A percentile compares a stretch with the other conserved stretches of the same genome.
phyloP scores from a whole-genome alignment of 2,797 vertebrate genomes.

The Gallinago stenura region DNA sequence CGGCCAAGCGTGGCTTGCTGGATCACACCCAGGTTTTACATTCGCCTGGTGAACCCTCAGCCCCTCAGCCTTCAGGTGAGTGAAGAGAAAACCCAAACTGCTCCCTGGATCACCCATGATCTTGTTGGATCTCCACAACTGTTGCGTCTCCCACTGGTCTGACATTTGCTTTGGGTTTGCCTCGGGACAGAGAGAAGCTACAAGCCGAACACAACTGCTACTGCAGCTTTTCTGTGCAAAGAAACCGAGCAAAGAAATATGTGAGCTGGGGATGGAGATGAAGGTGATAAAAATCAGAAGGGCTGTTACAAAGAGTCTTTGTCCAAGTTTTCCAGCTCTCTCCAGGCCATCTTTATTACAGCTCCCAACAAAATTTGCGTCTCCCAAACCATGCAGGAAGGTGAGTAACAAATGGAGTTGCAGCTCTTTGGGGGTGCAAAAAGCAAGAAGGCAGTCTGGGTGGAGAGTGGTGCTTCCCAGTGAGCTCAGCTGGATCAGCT shows the following conservation, averaged over 20 bases:
- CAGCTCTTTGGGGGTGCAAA: background rate
- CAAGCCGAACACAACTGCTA: background rate
- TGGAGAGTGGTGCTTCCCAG: background rate
- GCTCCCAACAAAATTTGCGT: background rate
- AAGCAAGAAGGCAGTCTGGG: background rate
- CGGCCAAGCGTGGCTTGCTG: rapidly evolving
- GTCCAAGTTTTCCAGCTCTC: background rate
- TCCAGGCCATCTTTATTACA: background rate
- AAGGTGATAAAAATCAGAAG: background rate
- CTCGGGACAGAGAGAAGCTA: background rate
- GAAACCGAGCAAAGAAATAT: background rate
- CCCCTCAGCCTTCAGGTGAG: background rate
- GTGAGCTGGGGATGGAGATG: background rate
- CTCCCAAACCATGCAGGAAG: background rate
- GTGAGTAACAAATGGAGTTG: background rate
- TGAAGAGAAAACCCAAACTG: background rate
- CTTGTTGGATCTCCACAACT: background rate
- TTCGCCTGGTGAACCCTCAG: background rate
- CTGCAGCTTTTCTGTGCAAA: background rate
- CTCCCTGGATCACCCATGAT: background rate
- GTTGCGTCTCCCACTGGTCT: background rate
- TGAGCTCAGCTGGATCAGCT: background rate
- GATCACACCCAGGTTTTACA: background rate
- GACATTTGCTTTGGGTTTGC: background rate
- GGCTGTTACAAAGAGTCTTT: background rate